These are phyloP conservation scores for Parasteatoda lunata DNA, from an alignment of 2,888 invertebrate genomes.

Conservation along the genomic window DNA sequence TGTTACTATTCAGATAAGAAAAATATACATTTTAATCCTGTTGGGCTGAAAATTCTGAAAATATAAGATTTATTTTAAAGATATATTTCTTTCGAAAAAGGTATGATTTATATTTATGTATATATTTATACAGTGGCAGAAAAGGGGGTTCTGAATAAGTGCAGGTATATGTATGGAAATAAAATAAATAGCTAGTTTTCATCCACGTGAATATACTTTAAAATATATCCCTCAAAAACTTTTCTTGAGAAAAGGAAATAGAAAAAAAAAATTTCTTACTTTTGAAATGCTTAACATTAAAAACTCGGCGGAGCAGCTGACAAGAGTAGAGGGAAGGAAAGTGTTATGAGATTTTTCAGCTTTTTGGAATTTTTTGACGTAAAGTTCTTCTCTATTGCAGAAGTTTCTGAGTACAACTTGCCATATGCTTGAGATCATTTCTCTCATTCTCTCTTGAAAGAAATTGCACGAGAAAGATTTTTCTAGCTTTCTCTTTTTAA, in stretches of 20 bases:
- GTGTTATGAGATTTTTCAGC: background rate
- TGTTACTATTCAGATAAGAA: background rate
- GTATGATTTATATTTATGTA: constrained; percentile 38
- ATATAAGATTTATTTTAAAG: constrained; percentile 23
- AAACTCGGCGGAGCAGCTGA: background rate
- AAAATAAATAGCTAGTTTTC: constrained; percentile 39
- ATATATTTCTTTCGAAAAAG: constrained; percentile 32
- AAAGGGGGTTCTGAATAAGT: constrained; percentile 4
- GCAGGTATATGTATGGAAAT: constrained; percentile 19
- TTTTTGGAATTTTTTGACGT: constrained; percentile 1
- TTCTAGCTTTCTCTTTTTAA: background rate
- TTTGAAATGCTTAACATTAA: constrained; percentile 39
- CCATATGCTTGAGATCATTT: background rate
- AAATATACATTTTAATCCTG: constrained; percentile 30
- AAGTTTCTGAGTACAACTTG: background rate
- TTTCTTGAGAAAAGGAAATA: constrained; percentile 26
- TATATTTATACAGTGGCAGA: constrained; percentile 28
- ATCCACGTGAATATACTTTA: constrained; percentile 30
- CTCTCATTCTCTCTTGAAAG: background rate
- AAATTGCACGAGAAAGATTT: background rate
- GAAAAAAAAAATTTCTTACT: constrained; percentile 16
- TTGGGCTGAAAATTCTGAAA: background rate
- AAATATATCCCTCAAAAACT: constrained; percentile 27
- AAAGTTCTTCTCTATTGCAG: background rate
- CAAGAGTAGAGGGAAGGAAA: constrained; percentile 4